Evolutionary conservation across 2,888 invertebrate genomes (phyloP).

Genomic region (Zeuzera pyrina): DNA sequence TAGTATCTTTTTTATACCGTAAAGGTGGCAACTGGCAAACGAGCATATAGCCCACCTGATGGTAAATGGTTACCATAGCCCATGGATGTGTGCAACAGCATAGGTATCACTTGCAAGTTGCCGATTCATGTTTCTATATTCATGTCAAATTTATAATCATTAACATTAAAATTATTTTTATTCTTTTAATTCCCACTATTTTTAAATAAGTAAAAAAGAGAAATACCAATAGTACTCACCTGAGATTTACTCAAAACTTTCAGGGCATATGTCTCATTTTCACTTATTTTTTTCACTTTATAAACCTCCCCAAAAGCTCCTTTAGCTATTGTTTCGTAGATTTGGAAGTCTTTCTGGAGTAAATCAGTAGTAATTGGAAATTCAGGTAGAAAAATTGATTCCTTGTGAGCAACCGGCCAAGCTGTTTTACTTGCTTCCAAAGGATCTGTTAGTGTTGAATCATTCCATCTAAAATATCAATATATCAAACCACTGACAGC

Average conservation of each 20-base stretch:
- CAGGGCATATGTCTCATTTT: slow-evolving; percentile 82
- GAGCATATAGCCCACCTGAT: too few species aligned
- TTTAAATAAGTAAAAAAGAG: not conserved
- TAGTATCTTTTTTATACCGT: too few species aligned
- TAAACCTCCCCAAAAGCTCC: slow-evolving; percentile 94
- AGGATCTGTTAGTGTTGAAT: slow-evolving; percentile 75
- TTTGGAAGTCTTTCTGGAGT: slow-evolving; percentile 73
- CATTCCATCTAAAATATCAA: slow-evolving; percentile 76
- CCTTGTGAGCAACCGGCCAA: slow-evolving; percentile 87
- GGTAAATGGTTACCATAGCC: too few species aligned
- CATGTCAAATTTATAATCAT: too few species aligned
- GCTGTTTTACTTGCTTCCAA: slow-evolving; percentile 77
- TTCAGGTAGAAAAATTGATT: slow-evolving; percentile 90
- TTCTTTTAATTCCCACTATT: not conserved
- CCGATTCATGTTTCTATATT: too few species aligned
- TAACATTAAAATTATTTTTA: not conserved
- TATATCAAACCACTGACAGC: too few species aligned
- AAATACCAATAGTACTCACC: slow-evolving; percentile 47
- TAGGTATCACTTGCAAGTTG: too few species aligned
- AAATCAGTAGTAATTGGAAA: slow-evolving; percentile 81
- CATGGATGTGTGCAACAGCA: too few species aligned
- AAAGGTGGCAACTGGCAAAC: too few species aligned
- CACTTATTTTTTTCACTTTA: slow-evolving; percentile 79
- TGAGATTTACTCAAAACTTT: slow-evolving; percentile 88
- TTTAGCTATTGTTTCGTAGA: slow-evolving; percentile 83